phyloP scores from a whole-genome alignment of 2,113 vertebrate genomes.

The Xyliphius kryptos region DNA sequence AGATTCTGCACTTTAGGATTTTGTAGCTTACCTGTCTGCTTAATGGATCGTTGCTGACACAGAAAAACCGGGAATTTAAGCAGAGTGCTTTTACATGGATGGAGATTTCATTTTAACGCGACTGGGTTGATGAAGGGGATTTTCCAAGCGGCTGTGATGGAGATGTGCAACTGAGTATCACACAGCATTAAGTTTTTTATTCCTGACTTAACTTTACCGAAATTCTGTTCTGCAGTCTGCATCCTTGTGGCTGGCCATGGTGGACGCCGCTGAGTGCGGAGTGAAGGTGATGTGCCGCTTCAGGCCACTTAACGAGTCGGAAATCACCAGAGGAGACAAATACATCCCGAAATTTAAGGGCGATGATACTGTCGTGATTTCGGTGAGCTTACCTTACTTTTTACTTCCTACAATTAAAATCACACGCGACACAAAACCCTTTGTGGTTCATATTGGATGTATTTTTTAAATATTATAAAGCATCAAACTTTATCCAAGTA shows the following conservation, averaged over 20 bases:
- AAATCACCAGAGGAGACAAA: slow-evolving; percentile 81
- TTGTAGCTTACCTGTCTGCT: too few species aligned
- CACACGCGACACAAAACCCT: background rate
- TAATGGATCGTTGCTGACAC: too few species aligned
- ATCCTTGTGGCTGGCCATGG: slow-evolving; percentile 54
- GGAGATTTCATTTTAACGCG: background rate
- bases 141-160: background rate
- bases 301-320: slow-evolving; percentile 81
- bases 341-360: slow-evolving; percentile 84
- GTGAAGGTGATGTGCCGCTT: slow-evolving; percentile 94
- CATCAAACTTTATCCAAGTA: background rate
- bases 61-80: too few species aligned
- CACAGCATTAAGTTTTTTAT: slow-evolving; percentile 12
- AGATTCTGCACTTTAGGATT: too few species aligned
- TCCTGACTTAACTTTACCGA: slow-evolving; percentile 7
- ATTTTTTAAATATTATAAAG: too few species aligned
- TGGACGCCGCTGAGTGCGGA: slow-evolving; percentile 80
- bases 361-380: slow-evolving; percentile 82
- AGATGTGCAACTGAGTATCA: background rate
- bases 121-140: background rate
- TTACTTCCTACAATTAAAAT: background rate
- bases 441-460: too few species aligned
- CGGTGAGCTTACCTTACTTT: slow-evolving; percentile 66
- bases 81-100: background rate
- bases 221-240: background rate